Percentiles rank a stretch among this genome's conserved stretches.
phyloP scores from a whole-genome alignment of 2,113 vertebrate species.

The Cryptomyrus ogoouensis region DNA sequence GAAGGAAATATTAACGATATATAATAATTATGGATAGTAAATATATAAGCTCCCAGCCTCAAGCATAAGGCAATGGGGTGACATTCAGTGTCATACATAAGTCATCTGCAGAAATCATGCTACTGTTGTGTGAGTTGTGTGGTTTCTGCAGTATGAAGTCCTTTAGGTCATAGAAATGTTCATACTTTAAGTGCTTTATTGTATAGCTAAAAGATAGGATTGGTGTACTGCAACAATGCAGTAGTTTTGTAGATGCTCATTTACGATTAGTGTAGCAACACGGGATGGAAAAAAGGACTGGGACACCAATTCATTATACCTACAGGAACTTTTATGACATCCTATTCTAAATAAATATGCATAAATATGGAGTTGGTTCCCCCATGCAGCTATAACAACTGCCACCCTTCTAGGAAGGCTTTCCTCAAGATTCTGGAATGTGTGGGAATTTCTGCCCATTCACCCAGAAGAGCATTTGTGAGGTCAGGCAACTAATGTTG shows the following conservation, averaged over 20 bases:
- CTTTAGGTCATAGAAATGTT: not conserved
- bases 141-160: not conserved
- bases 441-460: not conserved
- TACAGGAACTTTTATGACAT: too few relatives aligned
- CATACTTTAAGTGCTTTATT: not conserved
- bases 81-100: not conserved
- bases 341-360: too few relatives aligned
- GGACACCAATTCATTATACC: too few relatives aligned
- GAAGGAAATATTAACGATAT: not conserved
- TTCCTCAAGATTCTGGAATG: not conserved
- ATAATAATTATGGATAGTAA: not conserved
- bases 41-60: not conserved
- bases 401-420: too few relatives aligned
- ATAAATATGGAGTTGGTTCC: too few relatives aligned
- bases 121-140: not conserved
- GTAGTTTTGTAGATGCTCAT: too few relatives aligned
- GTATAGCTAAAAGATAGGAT: too few relatives aligned
- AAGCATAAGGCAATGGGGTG: not conserved
- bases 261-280: too few relatives aligned
- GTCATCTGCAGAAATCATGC: not conserved
- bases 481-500: too few relatives aligned
- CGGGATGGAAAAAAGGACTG: too few relatives aligned
- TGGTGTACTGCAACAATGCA: too few relatives aligned
- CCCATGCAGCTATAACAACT: too few relatives aligned
- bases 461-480: not conserved